Evolutionary conservation across 2,888 invertebrate genomes (phyloP).

Genomic region (Baronia brevicornis): DNA sequence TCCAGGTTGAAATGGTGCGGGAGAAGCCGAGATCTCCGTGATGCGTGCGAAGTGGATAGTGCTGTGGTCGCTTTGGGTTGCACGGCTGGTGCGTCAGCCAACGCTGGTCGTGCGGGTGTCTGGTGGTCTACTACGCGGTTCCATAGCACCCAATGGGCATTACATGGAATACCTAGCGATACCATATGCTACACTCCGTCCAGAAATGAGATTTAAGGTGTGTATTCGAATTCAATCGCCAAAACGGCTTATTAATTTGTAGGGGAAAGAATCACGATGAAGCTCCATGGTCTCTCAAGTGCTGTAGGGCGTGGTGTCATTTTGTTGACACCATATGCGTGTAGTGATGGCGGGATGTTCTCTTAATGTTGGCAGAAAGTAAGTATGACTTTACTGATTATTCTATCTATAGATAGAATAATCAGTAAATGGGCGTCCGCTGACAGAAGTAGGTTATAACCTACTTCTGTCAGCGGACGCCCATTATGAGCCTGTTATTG

Average conservation of each 20-base stretch:
- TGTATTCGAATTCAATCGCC: conserved; percentile 6
- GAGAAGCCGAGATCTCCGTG: conserved; percentile 8
- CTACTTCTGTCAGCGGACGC: no score
- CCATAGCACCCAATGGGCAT: conserved; percentile 39
- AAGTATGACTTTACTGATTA: no score
- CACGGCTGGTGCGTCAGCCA: conserved; percentile 48
- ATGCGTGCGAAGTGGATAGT: conserved; percentile 43
- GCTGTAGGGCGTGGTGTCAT: no score
- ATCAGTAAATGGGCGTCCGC: no score
- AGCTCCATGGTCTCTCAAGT: no score
- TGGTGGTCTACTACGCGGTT: conserved; percentile 43
- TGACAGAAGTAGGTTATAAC: no score
- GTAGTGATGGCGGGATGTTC: neutral
- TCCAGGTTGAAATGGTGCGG: no score
- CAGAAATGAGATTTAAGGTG: conserved; percentile 44
- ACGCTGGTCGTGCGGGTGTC: conserved; percentile 33
- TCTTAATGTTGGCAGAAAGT: no score
- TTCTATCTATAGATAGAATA: no score
- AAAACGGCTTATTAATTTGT: no score
- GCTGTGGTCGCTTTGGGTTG: conserved; percentile 56
- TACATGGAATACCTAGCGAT: conserved; percentile 40
- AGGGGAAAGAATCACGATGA: no score
- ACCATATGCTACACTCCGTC: conserved; percentile 44
- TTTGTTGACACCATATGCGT: neutral
- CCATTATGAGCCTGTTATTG: no score